Conservation (phyloP, 2,113 vertebrate species). For the Ardeotis arabs region DNA sequence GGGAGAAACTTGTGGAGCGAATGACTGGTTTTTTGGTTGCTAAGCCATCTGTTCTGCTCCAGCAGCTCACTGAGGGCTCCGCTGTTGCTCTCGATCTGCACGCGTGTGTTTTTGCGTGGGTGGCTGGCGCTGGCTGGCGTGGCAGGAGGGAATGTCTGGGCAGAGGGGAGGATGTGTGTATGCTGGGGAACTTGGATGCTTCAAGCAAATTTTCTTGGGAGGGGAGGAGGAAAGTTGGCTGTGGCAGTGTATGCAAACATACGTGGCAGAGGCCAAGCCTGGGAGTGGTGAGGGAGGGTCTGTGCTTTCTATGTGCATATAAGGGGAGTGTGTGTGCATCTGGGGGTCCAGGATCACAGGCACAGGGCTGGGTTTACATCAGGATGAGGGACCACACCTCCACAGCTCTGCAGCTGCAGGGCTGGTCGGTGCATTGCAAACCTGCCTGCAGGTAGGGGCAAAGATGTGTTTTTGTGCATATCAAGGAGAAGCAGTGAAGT, state of each 20-base stretch:
- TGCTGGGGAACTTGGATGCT: not conserved
- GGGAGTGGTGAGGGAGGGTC: not conserved
- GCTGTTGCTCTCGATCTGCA: not conserved
- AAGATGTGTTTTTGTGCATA: not conserved
- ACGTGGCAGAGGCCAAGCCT: not conserved
- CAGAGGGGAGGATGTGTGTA: not conserved
- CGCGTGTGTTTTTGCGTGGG: not conserved
- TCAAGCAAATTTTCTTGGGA: not conserved
- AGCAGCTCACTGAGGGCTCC: constrained; percentile 23
- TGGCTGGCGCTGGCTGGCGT: constrained; percentile 25
- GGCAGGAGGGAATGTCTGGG: not conserved
- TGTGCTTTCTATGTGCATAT: not conserved
- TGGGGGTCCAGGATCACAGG: not conserved
- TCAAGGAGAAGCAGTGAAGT: not conserved
- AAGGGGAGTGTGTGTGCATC: rapidly evolving
- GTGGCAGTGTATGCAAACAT: not conserved
- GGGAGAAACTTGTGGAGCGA: constrained; percentile 59
- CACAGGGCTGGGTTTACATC: not conserved
- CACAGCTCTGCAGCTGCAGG: not conserved
- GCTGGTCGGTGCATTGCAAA: not conserved
- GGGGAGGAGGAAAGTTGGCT: not conserved
- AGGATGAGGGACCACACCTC: not conserved
- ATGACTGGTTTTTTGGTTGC: constrained; percentile 66
- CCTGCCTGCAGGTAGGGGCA: not conserved
- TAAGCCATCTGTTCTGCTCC: constrained; percentile 71